phyloP scores from a whole-genome alignment of 2,113 vertebrate species.

The Phainopepla nitens region DNA sequence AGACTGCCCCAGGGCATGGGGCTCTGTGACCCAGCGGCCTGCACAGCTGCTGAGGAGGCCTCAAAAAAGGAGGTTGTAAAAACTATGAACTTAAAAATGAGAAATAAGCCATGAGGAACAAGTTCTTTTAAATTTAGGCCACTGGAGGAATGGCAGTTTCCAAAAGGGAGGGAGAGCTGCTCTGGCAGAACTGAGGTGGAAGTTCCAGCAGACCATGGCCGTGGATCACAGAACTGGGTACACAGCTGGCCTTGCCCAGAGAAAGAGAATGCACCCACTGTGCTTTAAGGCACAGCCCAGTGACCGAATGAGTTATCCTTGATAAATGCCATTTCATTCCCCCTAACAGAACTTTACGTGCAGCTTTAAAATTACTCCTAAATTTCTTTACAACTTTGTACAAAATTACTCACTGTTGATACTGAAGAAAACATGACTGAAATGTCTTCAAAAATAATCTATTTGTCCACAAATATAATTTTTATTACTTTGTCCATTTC shows the following conservation, averaged over 20 bases:
- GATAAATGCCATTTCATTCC: background rate
- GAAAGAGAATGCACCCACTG: background rate
- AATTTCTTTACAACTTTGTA: background rate
- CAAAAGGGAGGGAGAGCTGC: background rate
- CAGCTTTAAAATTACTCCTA: background rate
- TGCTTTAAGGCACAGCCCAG: background rate
- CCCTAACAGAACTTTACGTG: background rate
- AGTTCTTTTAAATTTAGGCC: background rate
- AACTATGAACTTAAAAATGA: background rate
- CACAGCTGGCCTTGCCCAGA: rapidly evolving
- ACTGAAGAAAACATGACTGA: background rate
- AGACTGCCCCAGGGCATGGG: too few relatives aligned
- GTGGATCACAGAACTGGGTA: rapidly evolving
- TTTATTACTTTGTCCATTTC: background rate
- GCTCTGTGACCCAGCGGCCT: too few relatives aligned
- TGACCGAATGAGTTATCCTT: background rate
- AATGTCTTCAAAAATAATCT: background rate
- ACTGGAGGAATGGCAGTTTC: background rate
- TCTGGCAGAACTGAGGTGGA: background rate
- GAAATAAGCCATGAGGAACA: background rate
- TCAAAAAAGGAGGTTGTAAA: background rate
- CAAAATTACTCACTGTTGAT: background rate
- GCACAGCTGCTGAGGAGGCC: background rate
- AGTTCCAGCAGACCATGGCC: background rate
- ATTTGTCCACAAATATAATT: background rate